Evolutionary conservation across 2,113 vertebrate genomes (phyloP).

Genomic region (Pao palembangensis): DNA sequence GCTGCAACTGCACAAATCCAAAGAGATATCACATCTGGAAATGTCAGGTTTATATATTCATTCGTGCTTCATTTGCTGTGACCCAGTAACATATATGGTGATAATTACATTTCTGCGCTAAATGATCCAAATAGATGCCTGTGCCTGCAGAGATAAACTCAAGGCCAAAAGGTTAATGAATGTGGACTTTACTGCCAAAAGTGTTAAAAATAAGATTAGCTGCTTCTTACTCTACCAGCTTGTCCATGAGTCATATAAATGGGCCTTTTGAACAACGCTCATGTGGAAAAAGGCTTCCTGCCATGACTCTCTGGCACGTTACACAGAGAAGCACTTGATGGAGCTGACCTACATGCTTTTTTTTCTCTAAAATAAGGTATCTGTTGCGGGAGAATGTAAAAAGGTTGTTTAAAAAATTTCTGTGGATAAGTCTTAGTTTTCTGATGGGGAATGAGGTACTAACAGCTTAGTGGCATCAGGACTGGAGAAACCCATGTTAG

Average conservation of each 20-base stretch:
- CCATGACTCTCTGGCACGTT: not conserved
- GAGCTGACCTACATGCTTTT: not conserved
- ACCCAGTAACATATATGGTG: too few species aligned
- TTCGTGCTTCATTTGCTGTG: too few species aligned
- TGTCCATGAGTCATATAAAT: constrained; percentile 12
- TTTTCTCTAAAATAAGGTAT: not conserved
- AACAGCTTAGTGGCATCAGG: constrained; percentile 55
- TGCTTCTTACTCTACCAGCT: constrained; percentile 7
- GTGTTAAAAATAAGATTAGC: not conserved
- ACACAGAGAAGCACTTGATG: not conserved
- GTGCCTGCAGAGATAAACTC: too few species aligned
- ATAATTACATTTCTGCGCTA: too few species aligned
- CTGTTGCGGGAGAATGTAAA: not conserved
- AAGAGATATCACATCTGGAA: too few species aligned
- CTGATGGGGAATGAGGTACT: constrained; percentile 12
- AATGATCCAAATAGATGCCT: too few species aligned
- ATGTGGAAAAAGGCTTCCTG: constrained; percentile 8
- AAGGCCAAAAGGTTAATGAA: not conserved
- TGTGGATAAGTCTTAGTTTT: not conserved
- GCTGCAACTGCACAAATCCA: too few species aligned
- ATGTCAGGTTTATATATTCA: too few species aligned
- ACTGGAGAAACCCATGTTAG: constrained; percentile 56
- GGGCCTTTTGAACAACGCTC: not conserved
- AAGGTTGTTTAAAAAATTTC: too few species aligned
- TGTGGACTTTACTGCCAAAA: not conserved